Evolutionary conservation across 1,140 invertebrate genomes (phyloP), one percentile per base, ranked within the genome.

Genomic region (Heliothis virescens): DNA sequence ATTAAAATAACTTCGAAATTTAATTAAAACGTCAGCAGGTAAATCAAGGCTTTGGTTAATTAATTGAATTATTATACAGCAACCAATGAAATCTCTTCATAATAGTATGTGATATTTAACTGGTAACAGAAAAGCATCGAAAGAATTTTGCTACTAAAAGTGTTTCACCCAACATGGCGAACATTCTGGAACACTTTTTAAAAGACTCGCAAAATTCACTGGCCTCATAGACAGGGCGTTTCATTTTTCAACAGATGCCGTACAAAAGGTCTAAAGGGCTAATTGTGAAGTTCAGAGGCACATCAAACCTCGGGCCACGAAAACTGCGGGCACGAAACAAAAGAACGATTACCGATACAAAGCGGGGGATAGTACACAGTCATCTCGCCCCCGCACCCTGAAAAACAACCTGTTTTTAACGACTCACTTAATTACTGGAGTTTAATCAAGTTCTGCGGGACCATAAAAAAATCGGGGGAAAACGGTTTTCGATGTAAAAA

Each of bases 381-480:
- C 72, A 75, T 72, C 57, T 5, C 52, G 26, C 53, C 26, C 26
- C 55, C 72, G 11, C 57, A 12, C 34, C 4, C 47, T n/a, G 13
- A 50, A 75, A 71, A 75, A 62, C 72, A 75, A 59, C 72, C 47
- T 75, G 72, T 75, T 75, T 75, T 75, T 60, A 75, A 75, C 55
- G 21, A 75, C 72, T 62, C 47, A 62, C 72, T 50, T 60, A 62
- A 75, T 75, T 75, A 60, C 55, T 47, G 10, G 72, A 75, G 16
- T 75, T 75, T 75, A 75, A 75, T 75, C 72, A 62, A 75, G 16
- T 72, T 62, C 47, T 29, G 72, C 13, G 55, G 67, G 9, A 29
- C 18, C 18, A 50, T 59, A 57, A 59, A 41, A 41, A 59, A 57
- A 47, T 59, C 50, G 63, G 63, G 41, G 63, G 55, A 41, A 7